phyloP scores from a whole-genome alignment of 2,888 invertebrate species.

The Cheiracanthium punctorium region DNA sequence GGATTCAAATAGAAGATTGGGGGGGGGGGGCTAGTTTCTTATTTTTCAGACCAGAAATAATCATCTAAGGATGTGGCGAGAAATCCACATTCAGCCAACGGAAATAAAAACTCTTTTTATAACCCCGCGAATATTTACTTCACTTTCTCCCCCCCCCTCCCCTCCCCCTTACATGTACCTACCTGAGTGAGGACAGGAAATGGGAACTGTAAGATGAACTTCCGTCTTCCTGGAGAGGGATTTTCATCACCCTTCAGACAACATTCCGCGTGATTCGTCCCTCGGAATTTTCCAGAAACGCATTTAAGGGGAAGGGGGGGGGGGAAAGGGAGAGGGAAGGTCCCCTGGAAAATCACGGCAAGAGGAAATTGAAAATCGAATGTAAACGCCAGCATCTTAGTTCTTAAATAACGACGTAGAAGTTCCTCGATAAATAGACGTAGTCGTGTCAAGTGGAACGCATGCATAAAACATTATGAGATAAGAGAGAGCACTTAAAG shows the following conservation, averaged over 20 bases:
- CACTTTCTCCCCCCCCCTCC: neutral
- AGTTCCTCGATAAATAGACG: neutral
- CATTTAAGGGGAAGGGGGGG: neutral
- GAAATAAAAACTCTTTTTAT: slow-evolving; percentile 9
- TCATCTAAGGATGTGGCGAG: slow-evolving; percentile 4
- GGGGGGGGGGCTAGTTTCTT: slow-evolving; percentile 1
- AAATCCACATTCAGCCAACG: slow-evolving; percentile 3
- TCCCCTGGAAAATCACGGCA: neutral
- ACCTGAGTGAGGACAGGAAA: neutral
- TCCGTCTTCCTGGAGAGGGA: slow-evolving; percentile 10
- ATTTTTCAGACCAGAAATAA: slow-evolving; percentile 5
- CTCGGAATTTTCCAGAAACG: neutral
- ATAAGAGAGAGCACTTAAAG: too few species aligned
- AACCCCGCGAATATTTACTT: neutral
- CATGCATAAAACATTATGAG: too few species aligned
- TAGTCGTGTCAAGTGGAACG: too few species aligned
- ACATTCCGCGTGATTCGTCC: slow-evolving; percentile 10
- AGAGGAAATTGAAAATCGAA: slow-evolving; percentile 10
- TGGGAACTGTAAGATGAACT: slow-evolving; percentile 13
- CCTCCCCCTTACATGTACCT: neutral
- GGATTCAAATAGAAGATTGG: neutral
- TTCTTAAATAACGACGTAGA: neutral
- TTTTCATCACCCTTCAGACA: slow-evolving; percentile 9
- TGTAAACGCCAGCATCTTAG: neutral
- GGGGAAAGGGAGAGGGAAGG: too few species aligned